Conservation (phyloP, 1,140 invertebrate genomes). For the Brachionus plicatilis region DNA sequence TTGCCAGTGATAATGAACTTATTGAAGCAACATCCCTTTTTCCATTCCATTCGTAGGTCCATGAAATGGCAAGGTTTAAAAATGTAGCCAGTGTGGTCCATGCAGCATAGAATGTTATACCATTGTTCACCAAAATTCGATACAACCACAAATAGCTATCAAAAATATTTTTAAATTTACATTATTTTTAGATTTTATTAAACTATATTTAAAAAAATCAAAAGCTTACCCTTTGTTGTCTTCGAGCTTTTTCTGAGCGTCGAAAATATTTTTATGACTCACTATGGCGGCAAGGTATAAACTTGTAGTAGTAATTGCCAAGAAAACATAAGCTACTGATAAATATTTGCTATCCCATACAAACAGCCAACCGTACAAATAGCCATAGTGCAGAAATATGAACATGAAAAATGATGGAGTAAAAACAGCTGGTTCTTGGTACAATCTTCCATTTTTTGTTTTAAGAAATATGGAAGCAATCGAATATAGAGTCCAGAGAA, state of each 20-base stretch:
- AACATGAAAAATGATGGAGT: conserved; percentile 43
- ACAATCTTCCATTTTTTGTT: conserved; percentile 42
- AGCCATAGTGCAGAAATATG: conserved; percentile 43
- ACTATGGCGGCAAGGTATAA: conserved; percentile 42
- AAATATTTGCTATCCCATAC: conserved; percentile 21
- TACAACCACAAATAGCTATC: conserved; percentile 46
- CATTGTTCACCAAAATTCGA: conserved; percentile 51
- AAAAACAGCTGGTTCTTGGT: conserved; percentile 43
- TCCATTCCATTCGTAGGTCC: conserved; percentile 42
- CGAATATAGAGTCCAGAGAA: conserved; percentile 46
- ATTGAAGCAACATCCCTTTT: background rate
- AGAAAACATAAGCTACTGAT: conserved; percentile 42
- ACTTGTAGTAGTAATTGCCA: background rate
- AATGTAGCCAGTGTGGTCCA: conserved; percentile 49
- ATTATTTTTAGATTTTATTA: background rate
- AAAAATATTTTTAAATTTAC: background rate
- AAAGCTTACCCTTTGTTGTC: background rate
- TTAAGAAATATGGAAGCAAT: conserved; percentile 45
- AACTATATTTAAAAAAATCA: background rate
- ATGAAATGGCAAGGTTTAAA: conserved; percentile 46
- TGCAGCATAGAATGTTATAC: conserved; percentile 49
- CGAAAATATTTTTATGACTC: background rate
- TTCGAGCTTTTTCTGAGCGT: background rate
- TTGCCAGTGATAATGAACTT: background rate
- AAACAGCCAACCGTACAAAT: conserved; percentile 45